Evolutionary conservation across 1,140 invertebrate species (phyloP).

Genomic region (Drosophila kepulauana): DNA sequence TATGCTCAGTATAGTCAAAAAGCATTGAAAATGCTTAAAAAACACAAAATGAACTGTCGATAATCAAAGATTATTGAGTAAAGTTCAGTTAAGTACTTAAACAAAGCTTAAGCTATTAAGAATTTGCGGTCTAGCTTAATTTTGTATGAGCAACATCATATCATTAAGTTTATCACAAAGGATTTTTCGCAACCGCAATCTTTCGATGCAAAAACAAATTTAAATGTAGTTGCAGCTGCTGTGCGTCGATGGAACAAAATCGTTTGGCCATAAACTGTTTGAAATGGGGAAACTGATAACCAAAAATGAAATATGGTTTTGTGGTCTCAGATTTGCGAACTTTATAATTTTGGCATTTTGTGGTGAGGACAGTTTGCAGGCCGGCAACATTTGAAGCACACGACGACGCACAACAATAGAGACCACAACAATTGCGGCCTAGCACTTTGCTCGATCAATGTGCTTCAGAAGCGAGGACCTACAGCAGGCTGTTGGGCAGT

Average conservation of each 20-base stretch:
- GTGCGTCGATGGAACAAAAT: conserved; percentile 1
- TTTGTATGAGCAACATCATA: neutral
- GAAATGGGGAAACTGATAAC: conserved; percentile 30
- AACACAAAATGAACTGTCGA: too few species aligned
- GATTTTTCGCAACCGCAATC: conserved; percentile 1
- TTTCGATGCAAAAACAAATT: conserved; percentile 9
- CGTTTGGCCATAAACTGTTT: conserved; percentile 31
- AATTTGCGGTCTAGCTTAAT: neutral
- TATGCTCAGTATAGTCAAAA: too few species aligned
- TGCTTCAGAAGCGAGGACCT: conserved; percentile 1
- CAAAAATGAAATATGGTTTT: conserved; percentile 45
- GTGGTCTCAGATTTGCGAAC: conserved; percentile 56
- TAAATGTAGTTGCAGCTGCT: too few species aligned
- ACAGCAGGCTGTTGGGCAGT: neutral
- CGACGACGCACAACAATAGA: conserved; percentile 30
- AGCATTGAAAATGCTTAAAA: too few species aligned
- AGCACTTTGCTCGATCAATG: conserved; percentile 44
- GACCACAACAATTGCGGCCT: conserved; percentile 63
- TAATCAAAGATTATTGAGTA: too few species aligned
- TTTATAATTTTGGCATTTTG: conserved; percentile 54
- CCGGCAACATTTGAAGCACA: conserved; percentile 31
- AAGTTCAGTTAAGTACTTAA: too few species aligned
- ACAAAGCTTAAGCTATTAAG: neutral
- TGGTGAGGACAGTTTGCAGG: conserved; percentile 39
- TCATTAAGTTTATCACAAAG: conserved; percentile 1